Percentiles rank a stretch among this genome's conserved stretches.
Conservation (phyloP, 1,140 invertebrate genomes). For the Melipona quadrifasciata region DNA sequence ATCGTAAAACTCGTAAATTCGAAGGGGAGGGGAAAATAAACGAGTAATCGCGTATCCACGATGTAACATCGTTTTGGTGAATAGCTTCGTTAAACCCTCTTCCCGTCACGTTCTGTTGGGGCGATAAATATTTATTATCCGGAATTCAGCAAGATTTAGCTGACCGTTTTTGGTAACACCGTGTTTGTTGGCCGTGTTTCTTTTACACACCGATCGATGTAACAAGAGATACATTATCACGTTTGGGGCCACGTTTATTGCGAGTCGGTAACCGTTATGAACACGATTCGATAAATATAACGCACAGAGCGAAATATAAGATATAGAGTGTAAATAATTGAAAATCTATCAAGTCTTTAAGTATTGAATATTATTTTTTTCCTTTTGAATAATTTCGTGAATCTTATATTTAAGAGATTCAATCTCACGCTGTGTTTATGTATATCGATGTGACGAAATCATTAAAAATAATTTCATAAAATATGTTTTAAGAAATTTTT, state of each 20-base stretch:
- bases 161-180: not conserved
- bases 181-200: too few species aligned
- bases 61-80: conserved; percentile 26
- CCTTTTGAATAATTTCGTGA: not conserved
- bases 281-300: not conserved
- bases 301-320: too few species aligned
- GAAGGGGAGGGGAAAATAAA: conserved; percentile 2
- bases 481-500: too few species aligned
- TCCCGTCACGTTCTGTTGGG: not conserved
- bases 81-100: conserved; percentile 50
- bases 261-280: not conserved
- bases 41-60: conserved; percentile 13
- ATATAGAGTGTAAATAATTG: not conserved
- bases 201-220: not conserved
- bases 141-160: conserved; percentile 9
- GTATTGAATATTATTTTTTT: not conserved
- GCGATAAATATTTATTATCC: conserved; percentile 23
- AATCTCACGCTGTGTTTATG: too few species aligned
- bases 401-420: not conserved
- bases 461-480: too few species aligned
- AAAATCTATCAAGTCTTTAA: not conserved
- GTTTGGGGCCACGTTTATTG: not conserved
- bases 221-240: not conserved
- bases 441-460: too few species aligned
- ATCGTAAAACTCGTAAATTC: conserved; percentile 25